Conservation (phyloP, 2,113 vertebrate species). For the Chaetops frenatus region DNA sequence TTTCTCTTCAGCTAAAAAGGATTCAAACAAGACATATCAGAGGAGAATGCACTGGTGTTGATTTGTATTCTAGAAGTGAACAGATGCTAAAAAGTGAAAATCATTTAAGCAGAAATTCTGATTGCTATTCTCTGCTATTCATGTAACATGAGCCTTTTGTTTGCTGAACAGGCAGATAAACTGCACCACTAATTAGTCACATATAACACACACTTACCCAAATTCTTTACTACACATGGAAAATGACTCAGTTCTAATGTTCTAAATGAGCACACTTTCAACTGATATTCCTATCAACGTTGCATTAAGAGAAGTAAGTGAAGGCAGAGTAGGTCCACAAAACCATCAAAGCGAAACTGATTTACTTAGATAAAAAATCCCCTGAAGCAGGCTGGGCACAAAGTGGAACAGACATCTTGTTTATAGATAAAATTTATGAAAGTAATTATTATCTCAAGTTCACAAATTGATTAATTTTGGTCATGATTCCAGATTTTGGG, state of each 20-base stretch:
- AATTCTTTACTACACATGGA: neutral
- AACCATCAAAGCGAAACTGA: neutral
- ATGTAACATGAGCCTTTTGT: slow-evolving; percentile 1
- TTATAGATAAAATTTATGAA: neutral
- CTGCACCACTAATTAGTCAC: neutral
- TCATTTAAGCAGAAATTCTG: neutral
- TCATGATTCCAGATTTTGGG: neutral
- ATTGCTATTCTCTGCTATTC: neutral
- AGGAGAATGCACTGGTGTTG: neutral
- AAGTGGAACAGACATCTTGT: neutral
- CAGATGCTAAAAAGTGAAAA: neutral
- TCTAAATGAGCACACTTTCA: neutral
- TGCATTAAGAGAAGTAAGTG: neutral
- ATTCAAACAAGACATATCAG: neutral
- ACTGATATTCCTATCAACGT: neutral
- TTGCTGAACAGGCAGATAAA: neutral
- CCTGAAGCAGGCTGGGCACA: neutral
- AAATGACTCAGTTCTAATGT: neutral
- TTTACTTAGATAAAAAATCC: neutral
- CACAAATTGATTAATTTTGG: neutral
- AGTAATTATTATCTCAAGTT: neutral
- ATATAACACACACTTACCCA: neutral
- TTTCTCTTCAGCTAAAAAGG: neutral
- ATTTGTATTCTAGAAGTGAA: neutral
- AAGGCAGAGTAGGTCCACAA: neutral